Evolutionary conservation across 2,888 invertebrate species (phyloP).

Genomic region (Dyspetes luteomarginatus): DNA sequence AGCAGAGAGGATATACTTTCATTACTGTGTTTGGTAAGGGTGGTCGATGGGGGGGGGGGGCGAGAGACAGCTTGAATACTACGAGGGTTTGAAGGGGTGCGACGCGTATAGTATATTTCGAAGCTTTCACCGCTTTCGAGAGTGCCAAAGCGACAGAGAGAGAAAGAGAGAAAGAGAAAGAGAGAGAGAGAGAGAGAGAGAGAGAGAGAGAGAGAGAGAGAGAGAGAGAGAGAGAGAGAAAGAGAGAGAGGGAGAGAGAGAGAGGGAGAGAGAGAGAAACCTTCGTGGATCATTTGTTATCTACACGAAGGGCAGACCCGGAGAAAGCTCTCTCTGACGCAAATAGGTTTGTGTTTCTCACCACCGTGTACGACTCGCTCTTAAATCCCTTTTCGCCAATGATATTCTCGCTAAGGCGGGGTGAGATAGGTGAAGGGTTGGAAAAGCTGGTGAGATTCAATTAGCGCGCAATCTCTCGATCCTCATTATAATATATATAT

Average conservation of each 20-base stretch:
- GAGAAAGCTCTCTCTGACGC: conserved; percentile 76
- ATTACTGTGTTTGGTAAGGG: conserved; percentile 33
- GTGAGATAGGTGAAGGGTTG: conserved; percentile 72
- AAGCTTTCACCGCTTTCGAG: conserved; percentile 64
- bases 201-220: conserved; percentile 62
- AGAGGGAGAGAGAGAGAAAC: conserved; percentile 76
- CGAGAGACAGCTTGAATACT: conserved; percentile 50
- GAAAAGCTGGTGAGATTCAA: conserved; percentile 66
- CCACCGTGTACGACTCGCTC: conserved; percentile 67
- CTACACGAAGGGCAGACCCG: conserved; percentile 74
- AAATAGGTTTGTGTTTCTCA: conserved; percentile 72
- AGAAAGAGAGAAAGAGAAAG: conserved; percentile 68
- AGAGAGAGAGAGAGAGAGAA: conserved; percentile 48
- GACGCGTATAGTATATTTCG: conserved; percentile 45
- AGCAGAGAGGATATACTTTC: conserved; percentile 64
- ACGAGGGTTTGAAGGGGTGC: conserved; percentile 54
- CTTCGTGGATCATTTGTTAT: conserved; percentile 71
- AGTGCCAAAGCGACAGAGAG: conserved; percentile 47
- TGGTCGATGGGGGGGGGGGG: conserved; percentile 37
- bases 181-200: conserved; percentile 68
- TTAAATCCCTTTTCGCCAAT: conserved; percentile 63
- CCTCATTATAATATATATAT: conserved; percentile 31
- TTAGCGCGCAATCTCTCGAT: conserved; percentile 58
- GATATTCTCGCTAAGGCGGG: conserved; percentile 59
- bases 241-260: conserved; percentile 72